Conservation (phyloP, 2,888 invertebrate species). For the Heteropelma amictum region DNA sequence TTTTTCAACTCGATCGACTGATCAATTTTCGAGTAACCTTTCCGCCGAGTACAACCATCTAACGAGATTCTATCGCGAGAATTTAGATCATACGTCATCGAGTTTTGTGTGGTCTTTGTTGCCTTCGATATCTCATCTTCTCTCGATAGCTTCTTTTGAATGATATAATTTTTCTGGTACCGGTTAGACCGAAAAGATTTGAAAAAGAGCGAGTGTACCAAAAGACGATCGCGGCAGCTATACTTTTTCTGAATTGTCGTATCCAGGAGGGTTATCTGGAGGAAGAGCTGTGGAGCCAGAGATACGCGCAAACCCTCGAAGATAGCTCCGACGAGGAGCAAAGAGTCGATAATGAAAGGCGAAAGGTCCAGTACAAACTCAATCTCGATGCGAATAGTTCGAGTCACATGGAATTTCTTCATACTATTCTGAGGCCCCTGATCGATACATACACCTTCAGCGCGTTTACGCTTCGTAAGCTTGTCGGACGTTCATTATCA, state of each 20-base stretch:
- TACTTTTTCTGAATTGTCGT: too few species aligned
- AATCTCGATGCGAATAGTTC: constrained; percentile 70
- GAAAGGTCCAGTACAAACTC: constrained; percentile 72
- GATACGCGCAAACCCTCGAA: constrained; percentile 79
- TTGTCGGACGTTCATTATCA: constrained; percentile 80
- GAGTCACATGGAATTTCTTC: constrained; percentile 79
- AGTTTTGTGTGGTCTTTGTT: too few species aligned
- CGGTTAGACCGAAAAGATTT: too few species aligned
- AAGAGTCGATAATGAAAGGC: constrained; percentile 40
- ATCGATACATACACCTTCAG: constrained; percentile 87
- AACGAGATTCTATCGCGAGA: neutral
- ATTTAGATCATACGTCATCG: too few species aligned
- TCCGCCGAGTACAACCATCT: too few species aligned
- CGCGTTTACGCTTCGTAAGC: constrained; percentile 80
- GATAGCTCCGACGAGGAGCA: constrained; percentile 77
- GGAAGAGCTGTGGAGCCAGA: constrained; percentile 80
- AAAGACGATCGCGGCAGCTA: neutral
- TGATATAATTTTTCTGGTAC: too few species aligned
- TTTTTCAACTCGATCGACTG: too few species aligned
- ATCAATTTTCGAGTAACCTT: too few species aligned
- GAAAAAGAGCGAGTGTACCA: too few species aligned
- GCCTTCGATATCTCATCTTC: too few species aligned
- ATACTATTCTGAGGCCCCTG: constrained; percentile 84
- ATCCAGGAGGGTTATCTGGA: constrained; percentile 75
- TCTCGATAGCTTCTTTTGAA: too few species aligned